These are phyloP conservation scores for Plusia festucae DNA, from an alignment of 2,888 invertebrate species.

Conservation along the genomic window DNA sequence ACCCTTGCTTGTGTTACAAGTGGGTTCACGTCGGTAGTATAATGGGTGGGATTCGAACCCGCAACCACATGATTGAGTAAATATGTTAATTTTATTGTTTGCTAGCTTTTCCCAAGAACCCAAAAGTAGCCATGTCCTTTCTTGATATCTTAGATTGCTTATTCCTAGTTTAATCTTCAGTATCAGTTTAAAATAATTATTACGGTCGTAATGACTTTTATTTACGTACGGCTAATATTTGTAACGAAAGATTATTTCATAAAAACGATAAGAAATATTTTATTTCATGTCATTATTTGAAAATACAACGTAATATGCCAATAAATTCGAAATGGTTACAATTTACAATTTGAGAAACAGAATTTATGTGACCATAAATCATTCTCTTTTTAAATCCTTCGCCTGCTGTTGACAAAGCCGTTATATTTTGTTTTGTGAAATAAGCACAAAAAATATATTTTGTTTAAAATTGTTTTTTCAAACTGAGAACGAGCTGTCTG, in stretches of 20 bases:
- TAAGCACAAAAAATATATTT: background rate
- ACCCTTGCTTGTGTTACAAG: too few relatives aligned
- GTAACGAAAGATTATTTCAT: background rate
- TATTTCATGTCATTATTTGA: background rate
- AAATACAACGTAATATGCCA: background rate
- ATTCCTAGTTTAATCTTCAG: too few relatives aligned
- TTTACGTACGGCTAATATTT: too few relatives aligned
- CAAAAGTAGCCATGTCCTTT: too few relatives aligned
- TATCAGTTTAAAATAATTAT: too few relatives aligned
- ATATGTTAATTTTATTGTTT: too few relatives aligned
- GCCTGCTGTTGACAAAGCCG: conserved; percentile 6
- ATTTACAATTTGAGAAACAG: background rate
- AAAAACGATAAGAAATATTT: background rate
- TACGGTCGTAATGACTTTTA: too few relatives aligned
- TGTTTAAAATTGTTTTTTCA: background rate
- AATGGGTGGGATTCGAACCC: too few relatives aligned
- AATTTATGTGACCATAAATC: conserved; percentile 16
- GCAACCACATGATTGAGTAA: too few relatives aligned
- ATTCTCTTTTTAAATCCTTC: conserved; percentile 11
- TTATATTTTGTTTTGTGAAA: background rate
- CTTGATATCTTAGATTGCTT: too few relatives aligned
- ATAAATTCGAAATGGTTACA: conserved; percentile 26
- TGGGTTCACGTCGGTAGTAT: too few relatives aligned
- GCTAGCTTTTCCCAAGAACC: too few relatives aligned
- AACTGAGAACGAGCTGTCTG: background rate